Percentiles rank a stretch among this genome's conserved stretches.
These are phyloP conservation scores for Cyanocitta stelleri DNA, from an alignment of 2,113 vertebrate species.

Conservation along the genomic window DNA sequence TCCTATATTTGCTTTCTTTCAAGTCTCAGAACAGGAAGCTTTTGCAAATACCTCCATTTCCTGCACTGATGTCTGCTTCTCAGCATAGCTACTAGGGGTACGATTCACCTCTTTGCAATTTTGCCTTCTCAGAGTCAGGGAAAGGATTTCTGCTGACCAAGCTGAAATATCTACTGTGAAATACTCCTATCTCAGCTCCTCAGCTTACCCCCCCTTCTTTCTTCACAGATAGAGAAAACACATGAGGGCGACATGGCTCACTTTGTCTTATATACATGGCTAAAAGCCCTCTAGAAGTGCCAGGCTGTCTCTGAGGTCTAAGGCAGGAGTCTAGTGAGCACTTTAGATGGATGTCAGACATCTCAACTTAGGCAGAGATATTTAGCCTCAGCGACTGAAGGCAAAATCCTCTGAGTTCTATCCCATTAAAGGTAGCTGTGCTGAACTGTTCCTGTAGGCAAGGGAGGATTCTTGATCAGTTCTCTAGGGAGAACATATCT, in stretches of 20 bases:
- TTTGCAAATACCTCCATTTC: background rate
- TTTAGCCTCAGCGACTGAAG: background rate
- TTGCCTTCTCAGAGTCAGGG: background rate
- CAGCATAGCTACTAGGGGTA: background rate
- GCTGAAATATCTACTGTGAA: background rate
- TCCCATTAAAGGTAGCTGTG: background rate
- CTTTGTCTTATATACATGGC: background rate
- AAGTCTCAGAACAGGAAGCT: background rate
- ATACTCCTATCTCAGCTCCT: background rate
- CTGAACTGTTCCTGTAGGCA: background rate
- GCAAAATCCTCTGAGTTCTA: background rate
- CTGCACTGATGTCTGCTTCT: background rate
- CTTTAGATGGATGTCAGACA: background rate
- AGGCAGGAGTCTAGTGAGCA: background rate
- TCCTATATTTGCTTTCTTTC: background rate
- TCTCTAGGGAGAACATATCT: background rate
- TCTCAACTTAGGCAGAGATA: background rate
- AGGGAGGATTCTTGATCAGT: background rate
- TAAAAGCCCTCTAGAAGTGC: background rate
- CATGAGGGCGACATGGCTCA: background rate
- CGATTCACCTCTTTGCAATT: background rate
- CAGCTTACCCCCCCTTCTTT: background rate
- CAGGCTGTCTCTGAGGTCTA: background rate
- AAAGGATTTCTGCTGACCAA: background rate
- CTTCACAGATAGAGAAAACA: background rate